Conservation (phyloP, 2,797 vertebrate genomes). For the Antrozous pallidus region DNA sequence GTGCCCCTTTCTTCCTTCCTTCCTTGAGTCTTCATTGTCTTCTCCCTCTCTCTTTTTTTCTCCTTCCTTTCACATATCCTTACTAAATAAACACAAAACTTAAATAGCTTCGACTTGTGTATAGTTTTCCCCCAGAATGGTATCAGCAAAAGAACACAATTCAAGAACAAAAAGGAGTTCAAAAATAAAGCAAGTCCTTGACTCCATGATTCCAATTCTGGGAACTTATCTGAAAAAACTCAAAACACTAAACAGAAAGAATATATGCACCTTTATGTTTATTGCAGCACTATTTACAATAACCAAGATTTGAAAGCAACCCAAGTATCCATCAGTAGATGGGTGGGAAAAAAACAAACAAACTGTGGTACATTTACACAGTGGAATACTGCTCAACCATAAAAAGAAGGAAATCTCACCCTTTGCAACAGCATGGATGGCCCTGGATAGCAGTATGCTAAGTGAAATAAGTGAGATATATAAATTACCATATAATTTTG, state of each 20-base stretch:
- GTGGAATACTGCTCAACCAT: neutral
- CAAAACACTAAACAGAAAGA: neutral
- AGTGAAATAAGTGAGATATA: neutral
- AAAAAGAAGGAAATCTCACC: neutral
- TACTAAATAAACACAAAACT: neutral
- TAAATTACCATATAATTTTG: neutral
- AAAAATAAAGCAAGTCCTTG: neutral
- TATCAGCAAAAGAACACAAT: neutral
- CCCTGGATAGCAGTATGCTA: neutral
- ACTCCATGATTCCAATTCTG: neutral
- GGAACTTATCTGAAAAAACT: neutral
- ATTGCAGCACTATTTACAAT: neutral
- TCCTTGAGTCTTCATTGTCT: neutral
- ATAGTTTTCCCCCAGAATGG: neutral
- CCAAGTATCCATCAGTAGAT: neutral
- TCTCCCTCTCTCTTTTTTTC: neutral
- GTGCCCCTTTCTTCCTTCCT: neutral
- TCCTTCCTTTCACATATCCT: conserved; percentile 36
- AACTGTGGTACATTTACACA: neutral
- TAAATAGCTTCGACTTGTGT: neutral
- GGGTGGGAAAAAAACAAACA: neutral
- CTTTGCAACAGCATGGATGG: neutral
- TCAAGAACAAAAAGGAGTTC: neutral
- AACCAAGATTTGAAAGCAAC: neutral
- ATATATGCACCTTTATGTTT: neutral